Base-by-base conservation (phyloP, 2,113 vertebrate species). In the Rallus limicola region DNA sequence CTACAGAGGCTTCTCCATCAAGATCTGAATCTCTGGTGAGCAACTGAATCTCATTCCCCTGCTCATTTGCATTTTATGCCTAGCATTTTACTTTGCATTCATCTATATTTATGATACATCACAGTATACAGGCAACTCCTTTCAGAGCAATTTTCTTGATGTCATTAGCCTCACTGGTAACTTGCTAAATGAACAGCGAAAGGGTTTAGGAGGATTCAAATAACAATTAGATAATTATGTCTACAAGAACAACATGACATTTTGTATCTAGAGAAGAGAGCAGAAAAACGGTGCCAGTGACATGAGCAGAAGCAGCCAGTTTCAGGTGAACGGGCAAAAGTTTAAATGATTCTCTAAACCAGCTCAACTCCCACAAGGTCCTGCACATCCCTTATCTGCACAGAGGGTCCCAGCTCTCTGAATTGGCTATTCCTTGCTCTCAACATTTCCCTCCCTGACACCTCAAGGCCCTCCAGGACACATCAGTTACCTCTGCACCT, bases 71-170 rank as follows among this genome's bases (percentile, higher is more conserved):
- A 97, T 98, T 97, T 97, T 95, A 95, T 97, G 96, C 87, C 67
- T 92, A 91, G 95, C 91, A 76, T 97, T 96, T 97, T 97, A 92
- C 89, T 98, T 98, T 97, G 91, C 80, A 97, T 97, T 96, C 96
- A 97, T 97, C 97, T 98, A 97, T 98, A 98, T 97, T 97, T 98
- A 97, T 98, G 97, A 97, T 95, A 92, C 93, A 97, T 95, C 93
- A 89, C 36, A 88, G 86, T 82, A 79, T 83, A 96, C 67, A 87
- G 92, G 94, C 89, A 95, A 94, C 67, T 98, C 90, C 91, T 97
- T 97, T 97, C 96, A 97, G 91, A 95, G 92, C 52, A 97, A 97
- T 97, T 98, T 98, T 96, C 95, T 97, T 97, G 88, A 79, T 97
- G 94, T 95, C 91, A 86, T 97, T 97, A 96, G 81, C 93, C 64